Percentiles rank a stretch among this genome's conserved stretches.
These are phyloP conservation scores for Andrena haemorrhoa DNA, from an alignment of 2,888 invertebrate genomes.

Conservation along the genomic window DNA sequence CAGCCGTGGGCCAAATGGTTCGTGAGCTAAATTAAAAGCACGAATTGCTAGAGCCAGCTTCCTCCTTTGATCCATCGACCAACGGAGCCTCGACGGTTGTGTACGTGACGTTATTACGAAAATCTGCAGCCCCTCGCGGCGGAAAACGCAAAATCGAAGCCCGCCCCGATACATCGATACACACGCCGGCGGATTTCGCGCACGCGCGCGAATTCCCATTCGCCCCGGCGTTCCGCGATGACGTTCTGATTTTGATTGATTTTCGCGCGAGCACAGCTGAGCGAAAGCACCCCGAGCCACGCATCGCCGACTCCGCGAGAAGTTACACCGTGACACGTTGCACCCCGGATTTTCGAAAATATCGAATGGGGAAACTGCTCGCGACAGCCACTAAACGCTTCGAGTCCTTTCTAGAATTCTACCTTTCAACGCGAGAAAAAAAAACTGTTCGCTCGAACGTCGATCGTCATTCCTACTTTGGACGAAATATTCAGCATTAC, in stretches of 20 bases:
- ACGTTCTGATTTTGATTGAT: constrained; percentile 61
- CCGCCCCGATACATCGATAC: constrained; percentile 22
- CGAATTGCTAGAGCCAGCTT: constrained; percentile 76
- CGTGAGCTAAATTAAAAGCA: constrained; percentile 82
- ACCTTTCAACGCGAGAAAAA: too few species aligned
- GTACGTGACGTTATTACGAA: constrained; percentile 81
- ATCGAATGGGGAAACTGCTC: neutral
- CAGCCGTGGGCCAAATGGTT: constrained; percentile 71
- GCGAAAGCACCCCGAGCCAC: constrained; percentile 30
- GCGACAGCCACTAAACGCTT: neutral
- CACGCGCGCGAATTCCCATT: constrained; percentile 39
- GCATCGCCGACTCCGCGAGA: constrained; percentile 20
- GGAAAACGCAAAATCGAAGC: constrained; percentile 66
- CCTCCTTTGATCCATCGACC: constrained; percentile 78
- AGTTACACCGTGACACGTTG: constrained; percentile 21
- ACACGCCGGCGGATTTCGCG: constrained; percentile 21
- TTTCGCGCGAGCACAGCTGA: constrained; percentile 55
- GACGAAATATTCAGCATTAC: neutral
- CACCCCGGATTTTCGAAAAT: neutral
- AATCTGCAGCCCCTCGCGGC: constrained; percentile 41
- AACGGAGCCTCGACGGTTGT: constrained; percentile 61
- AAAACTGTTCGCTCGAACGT: neutral
- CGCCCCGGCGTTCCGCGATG: constrained; percentile 45
- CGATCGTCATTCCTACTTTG: neutral
- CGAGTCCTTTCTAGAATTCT: neutral